A percentile compares a stretch with the other conserved stretches of the same genome.
Evolutionary conservation across 2,888 invertebrate genomes (phyloP).

Genomic region (Atherix ibis): DNA sequence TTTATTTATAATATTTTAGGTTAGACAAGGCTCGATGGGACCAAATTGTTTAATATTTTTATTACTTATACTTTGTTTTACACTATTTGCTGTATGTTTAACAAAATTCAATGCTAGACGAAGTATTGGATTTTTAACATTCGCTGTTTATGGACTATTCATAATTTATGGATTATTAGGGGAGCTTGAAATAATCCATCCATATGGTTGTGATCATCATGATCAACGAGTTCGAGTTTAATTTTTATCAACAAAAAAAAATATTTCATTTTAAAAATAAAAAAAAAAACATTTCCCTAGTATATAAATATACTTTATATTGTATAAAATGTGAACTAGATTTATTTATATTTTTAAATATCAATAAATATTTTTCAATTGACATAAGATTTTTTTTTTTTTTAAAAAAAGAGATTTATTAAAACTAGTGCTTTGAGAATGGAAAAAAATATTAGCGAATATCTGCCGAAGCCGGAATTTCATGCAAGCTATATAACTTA

Average conservation of each 20-base stretch:
- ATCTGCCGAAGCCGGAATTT: no score
- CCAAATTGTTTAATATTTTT: slow-evolving; percentile 33
- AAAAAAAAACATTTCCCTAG: no score
- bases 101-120: slow-evolving; percentile 33
- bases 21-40: slow-evolving; percentile 32
- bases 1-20: no score
- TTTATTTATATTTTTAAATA: neutral
- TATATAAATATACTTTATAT: no score
- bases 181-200: slow-evolving; percentile 31
- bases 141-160: slow-evolving; percentile 34
- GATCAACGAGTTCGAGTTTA: slow-evolving; percentile 4
- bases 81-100: slow-evolving; percentile 32
- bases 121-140: slow-evolving; percentile 34
- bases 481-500: no score
- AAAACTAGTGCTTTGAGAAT: no score
- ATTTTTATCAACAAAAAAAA: no score
- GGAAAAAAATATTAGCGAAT: no score
- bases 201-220: slow-evolving; percentile 27
- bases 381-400: neutral
- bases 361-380: neutral
- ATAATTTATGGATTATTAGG: slow-evolving; percentile 35
- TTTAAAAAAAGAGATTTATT: no score
- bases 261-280: no score
- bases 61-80: slow-evolving; percentile 28
- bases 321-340: no score